Base-by-base conservation (phyloP, 2,113 vertebrate species). In the Triplophysa siluroides region DNA sequence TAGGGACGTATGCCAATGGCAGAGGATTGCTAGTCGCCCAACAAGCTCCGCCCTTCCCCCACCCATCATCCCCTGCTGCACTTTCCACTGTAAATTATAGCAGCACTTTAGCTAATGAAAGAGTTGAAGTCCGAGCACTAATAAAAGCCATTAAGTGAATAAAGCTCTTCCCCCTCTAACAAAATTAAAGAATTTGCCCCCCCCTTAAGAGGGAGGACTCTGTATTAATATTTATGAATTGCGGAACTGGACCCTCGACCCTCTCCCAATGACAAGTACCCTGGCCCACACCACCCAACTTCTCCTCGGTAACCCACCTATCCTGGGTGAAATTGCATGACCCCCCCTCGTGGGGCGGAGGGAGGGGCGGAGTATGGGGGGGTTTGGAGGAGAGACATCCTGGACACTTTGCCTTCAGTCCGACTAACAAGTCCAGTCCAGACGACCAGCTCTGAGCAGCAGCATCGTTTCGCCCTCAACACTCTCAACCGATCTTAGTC, bases 61-160 rank as follows among this genome's bases (percentile, higher is more conserved):
- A 71, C 77, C 89, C 79, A 85, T 65, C 82, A 85, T 18, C 69
- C 76, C 76, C 56, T 54, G 52, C 79, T 79, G 80, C 83, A 83
- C 86, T 82, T 84, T 82, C 86, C 90, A 89, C 90, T 93, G 92
- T 94, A 93, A 94, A 94, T 94, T 94, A 94, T 93, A 91, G 92
- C 92, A 92, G 93, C 93, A 94, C 93, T 94, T 93, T 93, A 93
- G 91, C 92, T 94, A 94, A 94, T 94, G 93, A 94, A 94, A 94
- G 92, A 93, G 92, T 93, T 93, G 91, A 93, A 92, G 92, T 92
- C 90, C 83, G 83, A 89, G 87, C 92, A 93, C 92, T 94, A 94
- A 94, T 94, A 93, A 94, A 94, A 93, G 90, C 92, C 93, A 94
- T 94, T 94, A 93, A 93, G 91, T 93, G 92, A 93, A 93, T 94